These are phyloP conservation scores for Rhyacophila brunnea DNA, from an alignment of 1,140 invertebrate species.

Conservation along the genomic window DNA sequence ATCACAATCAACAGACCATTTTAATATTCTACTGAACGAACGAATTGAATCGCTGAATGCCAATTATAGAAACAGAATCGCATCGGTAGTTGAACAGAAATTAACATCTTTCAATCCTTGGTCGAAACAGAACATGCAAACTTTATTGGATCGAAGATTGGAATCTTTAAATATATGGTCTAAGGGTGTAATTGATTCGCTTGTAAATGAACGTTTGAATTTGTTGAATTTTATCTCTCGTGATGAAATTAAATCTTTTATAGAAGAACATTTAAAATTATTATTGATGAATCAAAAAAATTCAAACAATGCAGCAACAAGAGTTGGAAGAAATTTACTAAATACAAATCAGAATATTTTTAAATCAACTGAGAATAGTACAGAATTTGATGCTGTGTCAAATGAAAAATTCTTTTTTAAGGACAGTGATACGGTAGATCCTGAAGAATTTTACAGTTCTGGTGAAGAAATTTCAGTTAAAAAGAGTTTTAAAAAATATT, in stretches of 20 bases:
- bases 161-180: slow-evolving; percentile 11
- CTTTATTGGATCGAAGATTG: background rate
- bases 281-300: too few species aligned
- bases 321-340: too few species aligned
- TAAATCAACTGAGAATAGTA: too few species aligned
- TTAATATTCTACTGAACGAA: background rate
- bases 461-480: too few species aligned
- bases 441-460: too few species aligned
- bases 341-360: too few species aligned
- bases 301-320: too few species aligned
- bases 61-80: background rate
- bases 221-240: background rate
- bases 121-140: background rate
- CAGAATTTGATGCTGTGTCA: too few species aligned
- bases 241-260: background rate
- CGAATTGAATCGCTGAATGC: background rate
- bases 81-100: background rate
- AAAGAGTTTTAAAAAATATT: too few species aligned
- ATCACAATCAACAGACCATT: background rate
- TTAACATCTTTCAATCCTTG: background rate
- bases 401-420: too few species aligned
- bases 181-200: background rate
- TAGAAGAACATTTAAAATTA: background rate
- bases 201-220: slow-evolving; percentile 1
- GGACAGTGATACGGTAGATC: too few species aligned